Base-by-base conservation (phyloP, 2,113 vertebrate species). In the Otocyon megalotis region DNA sequence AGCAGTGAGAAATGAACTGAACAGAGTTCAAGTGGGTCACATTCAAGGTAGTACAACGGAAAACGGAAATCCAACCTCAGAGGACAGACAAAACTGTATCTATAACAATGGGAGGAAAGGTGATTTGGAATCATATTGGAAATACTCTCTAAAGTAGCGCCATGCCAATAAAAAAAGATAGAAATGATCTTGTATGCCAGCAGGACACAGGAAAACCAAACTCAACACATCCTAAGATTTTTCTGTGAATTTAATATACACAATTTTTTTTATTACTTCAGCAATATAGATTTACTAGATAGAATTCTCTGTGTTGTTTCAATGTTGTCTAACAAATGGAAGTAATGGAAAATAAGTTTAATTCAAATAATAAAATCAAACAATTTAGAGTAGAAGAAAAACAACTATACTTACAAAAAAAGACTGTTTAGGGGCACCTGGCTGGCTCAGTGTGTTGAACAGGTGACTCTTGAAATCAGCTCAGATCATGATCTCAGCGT, bases 1-100 rank as follows among this genome's bases (percentile, higher is more conserved):
- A 71, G 80, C 77, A 56, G 56, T 63, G 63, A 85, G 77, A 93
- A 90, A 80, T 96, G 76, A 93, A 76, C 35, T 48, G 48, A 92
- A 60, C 7, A 22, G 72, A 94, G 72, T 90, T 92, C 48, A 82
- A n/a, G 85, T 24, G 58, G 56, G 60, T 88, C 88, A 77, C 50
- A 96, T 87, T 97, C 72, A 94, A 97, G 43, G 58, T 77, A 72
- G 37, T 35, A 3, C 24, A 62, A 82, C 5, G 60, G 5, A 86
- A 96, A 26, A 56, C 4, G 53, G 77, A 94, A n/a, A 83, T 8
- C 1, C 3, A 79, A 5, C 3, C 14, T 94, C 69, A 37, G 56
- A 97, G 28, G 17, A 79, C 17, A 48, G 8, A 87, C 4, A 28
- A 2, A 0, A n/a, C 16, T 43, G 5, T 65, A 19, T 76, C 48